Evolutionary conservation across 2,888 invertebrate genomes (phyloP).

Genomic region (Agrilus biguttatus): DNA sequence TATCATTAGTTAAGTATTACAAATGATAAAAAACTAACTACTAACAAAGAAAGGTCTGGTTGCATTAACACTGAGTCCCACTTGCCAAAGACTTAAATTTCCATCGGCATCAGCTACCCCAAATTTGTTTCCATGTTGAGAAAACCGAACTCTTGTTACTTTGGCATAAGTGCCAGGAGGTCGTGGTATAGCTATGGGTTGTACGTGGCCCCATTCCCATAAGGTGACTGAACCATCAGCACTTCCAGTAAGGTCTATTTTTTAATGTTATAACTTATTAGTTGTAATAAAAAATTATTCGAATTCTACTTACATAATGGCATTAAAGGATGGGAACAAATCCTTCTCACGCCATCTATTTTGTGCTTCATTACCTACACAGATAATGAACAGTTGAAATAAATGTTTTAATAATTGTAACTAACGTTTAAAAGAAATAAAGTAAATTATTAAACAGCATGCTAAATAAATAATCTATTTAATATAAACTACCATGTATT

Average conservation of each 20-base stretch:
- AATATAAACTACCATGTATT: too few species aligned
- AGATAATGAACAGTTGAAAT: conserved; percentile 8
- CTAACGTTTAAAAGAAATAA: neutral
- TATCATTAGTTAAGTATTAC: too few species aligned
- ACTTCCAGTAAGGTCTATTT: conserved; percentile 76
- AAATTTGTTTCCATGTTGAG: conserved; percentile 95
- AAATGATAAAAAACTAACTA: too few species aligned
- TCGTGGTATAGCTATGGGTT: conserved; percentile 78
- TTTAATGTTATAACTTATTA: conserved; percentile 3
- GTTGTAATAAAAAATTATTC: neutral
- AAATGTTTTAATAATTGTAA: too few species aligned
- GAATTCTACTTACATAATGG: conserved; percentile 74
- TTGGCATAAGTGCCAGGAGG: conserved; percentile 91
- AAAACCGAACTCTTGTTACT: conserved; percentile 91
- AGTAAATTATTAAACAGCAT: conserved; percentile 7
- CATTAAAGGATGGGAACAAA: conserved; percentile 90
- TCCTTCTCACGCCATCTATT: conserved; percentile 85
- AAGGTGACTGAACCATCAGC: conserved; percentile 92
- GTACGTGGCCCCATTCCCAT: conserved; percentile 97
- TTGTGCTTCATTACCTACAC: conserved; percentile 84
- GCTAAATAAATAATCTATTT: too few species aligned
- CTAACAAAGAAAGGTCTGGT: conserved; percentile 79
- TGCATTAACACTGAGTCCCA: conserved; percentile 61
- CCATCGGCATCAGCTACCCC: conserved; percentile 98
- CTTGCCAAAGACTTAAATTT: conserved; percentile 89